Base-by-base conservation (phyloP, 2,888 invertebrate genomes). In the Lysandra bellargus region DNA sequence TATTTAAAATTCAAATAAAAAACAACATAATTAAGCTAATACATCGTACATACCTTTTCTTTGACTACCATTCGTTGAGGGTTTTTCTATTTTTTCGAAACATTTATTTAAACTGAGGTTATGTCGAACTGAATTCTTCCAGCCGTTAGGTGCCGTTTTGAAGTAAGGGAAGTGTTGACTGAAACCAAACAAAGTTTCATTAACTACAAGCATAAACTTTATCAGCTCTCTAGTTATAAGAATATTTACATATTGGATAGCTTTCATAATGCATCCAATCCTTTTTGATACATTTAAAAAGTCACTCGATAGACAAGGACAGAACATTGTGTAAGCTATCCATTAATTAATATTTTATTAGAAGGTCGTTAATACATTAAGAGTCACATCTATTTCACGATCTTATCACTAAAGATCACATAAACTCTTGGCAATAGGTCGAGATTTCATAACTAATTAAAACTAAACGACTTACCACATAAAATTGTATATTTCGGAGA, bases 111-210 rank as follows among this genome's bases (percentile, higher is more conserved):
- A 92, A 83, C 99, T 99, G 84, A 99, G 95, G 94, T 99, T 99
- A 90, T 99, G 99, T 84, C 99, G 95, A 1, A 99, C 99, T 4
- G 99, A 99, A 90, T 99, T 99, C 93, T 99, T 99, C 99, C 99
- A 99, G 23, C 99, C 99, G 88, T 97, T 98, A 37, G 99, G 99
- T 12, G 99, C 99, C 1, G 98, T 99, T 94, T 99, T 99, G 91
- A 99, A 99, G 91, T 99, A 99, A 0, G 99, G 99, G 89, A 99
- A 99, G 90, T 99, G 99, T 91, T 98, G 98, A 90, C 98, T 98
- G 95, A 81, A 96, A 96, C 82, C 79, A 81, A 40, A 76, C 7
- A 37, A 74, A 64, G 30, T 64, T 23, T 30, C n/a, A 64, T 64
- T 2, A 64, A 30, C 4, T 3, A 9, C 23, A 30, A 64, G 14